Conservation (phyloP, 2,113 vertebrate species). For the Shinisaurus crocodilurus region DNA sequence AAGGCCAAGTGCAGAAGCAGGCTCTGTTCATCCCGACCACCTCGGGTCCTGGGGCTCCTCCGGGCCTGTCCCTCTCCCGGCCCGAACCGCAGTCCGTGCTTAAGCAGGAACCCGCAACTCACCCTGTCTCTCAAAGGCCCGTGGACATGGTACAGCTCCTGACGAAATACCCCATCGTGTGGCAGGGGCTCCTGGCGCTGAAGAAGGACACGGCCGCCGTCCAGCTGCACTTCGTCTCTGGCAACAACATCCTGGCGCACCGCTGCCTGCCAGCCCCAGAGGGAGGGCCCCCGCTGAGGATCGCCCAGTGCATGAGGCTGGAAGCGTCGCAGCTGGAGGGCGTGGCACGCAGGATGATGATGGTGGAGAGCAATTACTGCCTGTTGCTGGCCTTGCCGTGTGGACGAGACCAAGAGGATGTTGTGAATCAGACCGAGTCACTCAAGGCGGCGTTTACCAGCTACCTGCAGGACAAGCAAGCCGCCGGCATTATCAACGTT, state of each 20-base stretch:
- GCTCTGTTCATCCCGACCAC: conserved; percentile 79
- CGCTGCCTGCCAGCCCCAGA: conserved; percentile 93
- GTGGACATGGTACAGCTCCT: conserved; percentile 96
- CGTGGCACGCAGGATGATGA: conserved; percentile 94
- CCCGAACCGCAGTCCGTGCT: conserved; percentile 75
- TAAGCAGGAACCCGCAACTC: conserved; percentile 82
- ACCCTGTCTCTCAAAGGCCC: conserved; percentile 81
- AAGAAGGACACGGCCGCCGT: conserved; percentile 97
- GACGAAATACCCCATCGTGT: conserved; percentile 97
- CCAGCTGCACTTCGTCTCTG: conserved; percentile 97
- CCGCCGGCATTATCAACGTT: conserved; percentile 98
- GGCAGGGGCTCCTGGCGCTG: conserved; percentile 95
- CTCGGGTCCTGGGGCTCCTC: conserved; percentile 68
- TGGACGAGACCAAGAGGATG: conserved; percentile 96
- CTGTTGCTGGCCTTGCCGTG: conserved; percentile 94
- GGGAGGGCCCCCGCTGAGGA: conserved; percentile 91
- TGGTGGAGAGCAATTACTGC: conserved; percentile 97
- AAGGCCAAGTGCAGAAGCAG: conserved; percentile 76
- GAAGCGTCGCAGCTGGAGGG: conserved; percentile 95
- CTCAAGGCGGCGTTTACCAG: conserved; percentile 97
- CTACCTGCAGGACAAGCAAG: conserved; percentile 97
- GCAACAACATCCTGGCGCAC: conserved; percentile 93
- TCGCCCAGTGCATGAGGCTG: conserved; percentile 97
- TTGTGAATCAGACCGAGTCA: conserved; percentile 94
- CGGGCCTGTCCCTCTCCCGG: conserved; percentile 75